phyloP scores from a whole-genome alignment of 2,797 vertebrate genomes.

The Schizopygopsis malacanthus region DNA sequence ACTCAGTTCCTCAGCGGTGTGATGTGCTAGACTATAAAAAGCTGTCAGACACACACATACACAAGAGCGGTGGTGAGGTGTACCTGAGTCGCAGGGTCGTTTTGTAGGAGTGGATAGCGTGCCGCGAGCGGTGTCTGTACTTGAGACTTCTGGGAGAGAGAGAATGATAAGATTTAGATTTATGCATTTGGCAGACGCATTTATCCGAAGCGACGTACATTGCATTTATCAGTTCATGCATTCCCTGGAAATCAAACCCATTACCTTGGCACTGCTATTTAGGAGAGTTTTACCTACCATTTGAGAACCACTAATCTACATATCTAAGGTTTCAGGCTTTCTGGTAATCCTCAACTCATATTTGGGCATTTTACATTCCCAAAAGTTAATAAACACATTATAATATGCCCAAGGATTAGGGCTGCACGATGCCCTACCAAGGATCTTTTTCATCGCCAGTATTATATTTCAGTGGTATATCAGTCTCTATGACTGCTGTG shows the following conservation, averaged over 20 bases:
- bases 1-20: not conserved
- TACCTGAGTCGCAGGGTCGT: conserved; percentile 95
- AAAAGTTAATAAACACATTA: not conserved
- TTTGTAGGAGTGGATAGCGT: conserved; percentile 93
- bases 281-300: not conserved
- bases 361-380: not conserved
- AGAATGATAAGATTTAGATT: not conserved
- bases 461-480: not conserved
- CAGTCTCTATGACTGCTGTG: not conserved
- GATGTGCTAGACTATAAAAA: conserved; percentile 17
- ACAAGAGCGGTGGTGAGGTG: not conserved
- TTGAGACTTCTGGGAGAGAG: conserved; percentile 85
- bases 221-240: not conserved
- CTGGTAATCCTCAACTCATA: not conserved
- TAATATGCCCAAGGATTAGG: not conserved
- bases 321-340: not conserved
- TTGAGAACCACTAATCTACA: not conserved
- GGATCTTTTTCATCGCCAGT: conserved; percentile 1
- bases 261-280: not conserved
- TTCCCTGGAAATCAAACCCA: not conserved
- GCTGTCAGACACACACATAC: conserved; percentile 17
- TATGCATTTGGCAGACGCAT: not conserved
- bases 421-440: no score
- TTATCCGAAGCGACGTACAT: not conserved
- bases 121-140: conserved; percentile 90